phyloP scores from a whole-genome alignment of 2,888 invertebrate genomes.

The Cerastoderma edule region DNA sequence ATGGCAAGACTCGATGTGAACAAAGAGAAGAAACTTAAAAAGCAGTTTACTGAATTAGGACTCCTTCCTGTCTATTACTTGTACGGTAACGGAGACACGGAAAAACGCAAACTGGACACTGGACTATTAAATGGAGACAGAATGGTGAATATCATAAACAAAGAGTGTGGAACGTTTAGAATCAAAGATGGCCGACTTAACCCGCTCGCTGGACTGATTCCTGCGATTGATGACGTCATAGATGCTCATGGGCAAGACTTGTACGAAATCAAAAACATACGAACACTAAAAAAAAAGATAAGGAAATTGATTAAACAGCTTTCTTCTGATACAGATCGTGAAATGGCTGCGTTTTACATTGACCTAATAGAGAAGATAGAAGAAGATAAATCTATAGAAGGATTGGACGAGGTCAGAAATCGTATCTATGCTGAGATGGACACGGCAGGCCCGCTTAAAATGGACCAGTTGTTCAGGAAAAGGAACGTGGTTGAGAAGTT shows the following conservation, averaged over 20 bases:
- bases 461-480: slow-evolving; percentile 42
- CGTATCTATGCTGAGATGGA: slow-evolving; percentile 39
- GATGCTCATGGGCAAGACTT: slow-evolving; percentile 38
- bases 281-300: slow-evolving; percentile 22
- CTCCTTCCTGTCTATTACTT: slow-evolving; percentile 50
- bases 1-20: slow-evolving; percentile 47
- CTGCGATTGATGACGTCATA: slow-evolving; percentile 38
- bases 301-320: slow-evolving; percentile 26
- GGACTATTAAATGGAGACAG: slow-evolving; percentile 29
- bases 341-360: slow-evolving; percentile 39
- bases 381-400: slow-evolving; percentile 45
- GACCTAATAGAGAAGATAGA: slow-evolving; percentile 35
- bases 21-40: slow-evolving; percentile 31
- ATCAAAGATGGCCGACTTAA: slow-evolving; percentile 42
- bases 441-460: slow-evolving; percentile 27
- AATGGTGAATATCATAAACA: slow-evolving; percentile 47
- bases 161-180: slow-evolving; percentile 36
- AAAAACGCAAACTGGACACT: slow-evolving; percentile 36
- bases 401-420: slow-evolving; percentile 43
- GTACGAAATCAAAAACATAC: slow-evolving; percentile 41
- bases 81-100: slow-evolving; percentile 23
- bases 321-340: slow-evolving; percentile 24
- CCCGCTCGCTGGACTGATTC: slow-evolving; percentile 47
- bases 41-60: slow-evolving; percentile 18
- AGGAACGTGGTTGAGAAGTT: slow-evolving; percentile 41